These are phyloP conservation scores for Bathybates hornii DNA, from an alignment of 2,113 vertebrate genomes.

Conservation along the genomic window DNA sequence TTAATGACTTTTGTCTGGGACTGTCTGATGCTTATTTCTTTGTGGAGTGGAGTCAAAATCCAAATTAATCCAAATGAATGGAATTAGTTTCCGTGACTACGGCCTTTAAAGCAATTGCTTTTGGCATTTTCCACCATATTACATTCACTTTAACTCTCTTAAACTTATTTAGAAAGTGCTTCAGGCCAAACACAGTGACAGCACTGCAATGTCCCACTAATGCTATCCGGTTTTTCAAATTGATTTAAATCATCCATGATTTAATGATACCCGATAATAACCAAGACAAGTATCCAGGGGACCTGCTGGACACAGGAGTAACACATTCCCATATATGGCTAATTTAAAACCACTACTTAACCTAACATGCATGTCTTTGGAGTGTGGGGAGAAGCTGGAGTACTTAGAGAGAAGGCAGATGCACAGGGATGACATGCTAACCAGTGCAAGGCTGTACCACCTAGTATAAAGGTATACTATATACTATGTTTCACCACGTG, in stretches of 20 bases:
- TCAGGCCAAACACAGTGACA: background rate
- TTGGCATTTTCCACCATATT: background rate
- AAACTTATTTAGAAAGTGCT: background rate
- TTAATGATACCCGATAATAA: background rate
- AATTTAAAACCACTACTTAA: background rate
- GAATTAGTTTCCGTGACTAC: background rate
- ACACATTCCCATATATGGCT: background rate
- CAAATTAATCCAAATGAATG: background rate
- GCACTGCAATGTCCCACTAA: background rate
- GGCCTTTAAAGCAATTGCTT: background rate
- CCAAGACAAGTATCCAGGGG: background rate
- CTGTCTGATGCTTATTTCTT: background rate
- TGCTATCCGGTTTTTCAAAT: background rate
- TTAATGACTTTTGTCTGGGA: background rate
- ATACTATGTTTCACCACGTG: background rate
- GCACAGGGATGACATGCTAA: background rate
- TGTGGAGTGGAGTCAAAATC: background rate
- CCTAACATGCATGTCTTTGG: background rate
- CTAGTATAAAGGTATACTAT: background rate
- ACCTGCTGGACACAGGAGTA: background rate
- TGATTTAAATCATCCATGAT: background rate
- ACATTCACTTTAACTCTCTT: background rate
- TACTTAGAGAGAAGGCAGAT: background rate
- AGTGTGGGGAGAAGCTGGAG: background rate
- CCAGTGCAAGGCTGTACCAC: background rate